phyloP scores from a whole-genome alignment of 2,888 invertebrate species.

The Steromphala cineraria region DNA sequence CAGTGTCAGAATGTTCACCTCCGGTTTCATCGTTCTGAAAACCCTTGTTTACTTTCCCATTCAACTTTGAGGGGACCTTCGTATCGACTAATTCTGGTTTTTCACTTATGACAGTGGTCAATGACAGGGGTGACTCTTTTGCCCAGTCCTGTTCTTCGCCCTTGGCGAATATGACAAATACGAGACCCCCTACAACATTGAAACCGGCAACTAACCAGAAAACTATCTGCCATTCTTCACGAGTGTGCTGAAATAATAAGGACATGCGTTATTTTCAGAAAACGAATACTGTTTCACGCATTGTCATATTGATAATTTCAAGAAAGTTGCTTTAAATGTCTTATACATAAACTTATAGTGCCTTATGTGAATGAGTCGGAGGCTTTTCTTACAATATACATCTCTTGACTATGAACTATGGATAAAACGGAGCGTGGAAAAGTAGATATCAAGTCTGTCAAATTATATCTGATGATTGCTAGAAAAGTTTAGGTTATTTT shows the following conservation, averaged over 20 bases:
- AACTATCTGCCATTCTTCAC: slow-evolving; percentile 88
- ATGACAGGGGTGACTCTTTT: not conserved
- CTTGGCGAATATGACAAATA: slow-evolving; percentile 69
- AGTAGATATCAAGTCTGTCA: too few species aligned
- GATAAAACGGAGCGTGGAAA: too few species aligned
- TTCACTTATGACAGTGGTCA: not conserved
- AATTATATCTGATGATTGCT: too few species aligned
- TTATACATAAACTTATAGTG: too few species aligned
- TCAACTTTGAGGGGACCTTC: not conserved
- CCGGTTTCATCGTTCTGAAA: not conserved
- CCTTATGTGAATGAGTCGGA: too few species aligned
- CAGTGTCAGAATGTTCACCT: not conserved
- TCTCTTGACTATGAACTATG: too few species aligned
- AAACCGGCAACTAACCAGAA: slow-evolving; percentile 87
- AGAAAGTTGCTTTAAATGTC: too few species aligned
- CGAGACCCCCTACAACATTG: slow-evolving; percentile 69
- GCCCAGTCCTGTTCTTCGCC: slow-evolving; percentile 59
- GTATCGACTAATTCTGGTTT: not conserved
- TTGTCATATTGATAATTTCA: too few species aligned
- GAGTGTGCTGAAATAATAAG: slow-evolving; percentile 77
- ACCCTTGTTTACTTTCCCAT: not conserved
- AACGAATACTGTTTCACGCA: too few species aligned
- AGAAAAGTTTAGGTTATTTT: too few species aligned
- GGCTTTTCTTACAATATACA: too few species aligned
- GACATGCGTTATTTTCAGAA: not conserved